Evolutionary conservation across 1,140 invertebrate genomes (phyloP), one percentile per base, ranked within the genome.

Genomic region (Drosophila leontia): DNA sequence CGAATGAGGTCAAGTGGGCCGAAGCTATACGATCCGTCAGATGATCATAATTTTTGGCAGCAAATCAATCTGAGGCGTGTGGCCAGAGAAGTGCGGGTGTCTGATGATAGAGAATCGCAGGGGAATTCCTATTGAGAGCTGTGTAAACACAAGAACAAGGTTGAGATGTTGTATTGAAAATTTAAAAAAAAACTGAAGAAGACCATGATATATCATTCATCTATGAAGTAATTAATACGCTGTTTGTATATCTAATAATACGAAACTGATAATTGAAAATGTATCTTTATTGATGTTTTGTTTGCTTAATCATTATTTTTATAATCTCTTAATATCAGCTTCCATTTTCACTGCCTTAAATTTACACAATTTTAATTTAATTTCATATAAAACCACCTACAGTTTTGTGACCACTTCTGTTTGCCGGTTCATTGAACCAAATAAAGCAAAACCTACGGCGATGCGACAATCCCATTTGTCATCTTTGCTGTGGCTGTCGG

Each of bases 51-150:
- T 44, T 74, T 72, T 74, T 77, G 76, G 60, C 80, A 79, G 69
- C 81, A 80, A 59, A 88, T 88, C 84, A 88, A 84, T 81, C 62
- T 64, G 82, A 74, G 84, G 86, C 81, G 80, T 79, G 80, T 68
- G 75, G 62, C 65, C 51, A 35, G 19, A 9, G 37, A 72, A 72
- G 67, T 72, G 69, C 69, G 69, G 69, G 69, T 72, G 69, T 42
- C 67, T 70, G 34, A 45, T 65, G 61, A 35, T 61, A 65, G 37
- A 50, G 50, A 35, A 53, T 12, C 50, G 32, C 26, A n/a, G 61
- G 64, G 64, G 44, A 57, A 69, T 70, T 50, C 35, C 69, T 41
- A 23, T 41, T 19, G 44, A 59, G 51, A 9, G 64, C n/a, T 69
- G 42, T 56, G 51, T 42, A 72, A 70, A 72, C 35, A 71, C 42